These are phyloP conservation scores for Uromys caudimaculatus DNA, from an alignment of 2,797 vertebrate species.

Conservation along the genomic window DNA sequence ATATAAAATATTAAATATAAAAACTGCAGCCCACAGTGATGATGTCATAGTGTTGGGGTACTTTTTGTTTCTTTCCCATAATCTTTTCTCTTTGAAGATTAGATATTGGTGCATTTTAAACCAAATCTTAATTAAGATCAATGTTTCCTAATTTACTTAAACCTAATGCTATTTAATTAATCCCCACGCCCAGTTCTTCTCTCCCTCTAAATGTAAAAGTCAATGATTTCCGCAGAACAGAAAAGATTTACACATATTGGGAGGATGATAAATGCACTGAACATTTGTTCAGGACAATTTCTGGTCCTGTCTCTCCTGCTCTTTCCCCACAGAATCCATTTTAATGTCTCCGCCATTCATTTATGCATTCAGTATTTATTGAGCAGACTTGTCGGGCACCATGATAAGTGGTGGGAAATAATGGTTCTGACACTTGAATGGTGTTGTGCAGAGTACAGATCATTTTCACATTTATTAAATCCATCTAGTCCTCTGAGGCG, in stretches of 20 bases:
- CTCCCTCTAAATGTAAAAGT: not conserved
- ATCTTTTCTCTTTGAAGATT: not conserved
- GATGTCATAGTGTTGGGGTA: not conserved
- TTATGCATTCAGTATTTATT: constrained; percentile 62
- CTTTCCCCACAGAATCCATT: constrained; percentile 18
- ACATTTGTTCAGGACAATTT: constrained; percentile 55
- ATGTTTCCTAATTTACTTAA: constrained; percentile 51
- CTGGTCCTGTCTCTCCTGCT: not conserved
- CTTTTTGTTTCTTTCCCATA: constrained; percentile 22
- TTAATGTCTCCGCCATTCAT: constrained; percentile 47
- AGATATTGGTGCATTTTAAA: constrained; percentile 29
- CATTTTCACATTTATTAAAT: constrained; percentile 51
- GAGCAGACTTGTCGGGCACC: constrained; percentile 29
- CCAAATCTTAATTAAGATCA: constrained; percentile 7
- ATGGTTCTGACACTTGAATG: constrained; percentile 55
- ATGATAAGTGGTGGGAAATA: constrained; percentile 35
- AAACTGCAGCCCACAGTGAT: not conserved
- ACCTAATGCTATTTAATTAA: constrained; percentile 56
- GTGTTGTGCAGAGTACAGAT: constrained; percentile 48
- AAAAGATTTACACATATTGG: constrained; percentile 11
- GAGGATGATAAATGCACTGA: constrained; percentile 41
- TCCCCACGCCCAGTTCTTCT: constrained; percentile 30
- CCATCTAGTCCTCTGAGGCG: not conserved
- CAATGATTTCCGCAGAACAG: constrained; percentile 37
- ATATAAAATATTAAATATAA: constrained; percentile 21